phyloP scores from a whole-genome alignment of 2,113 vertebrate genomes.

The Podarcis muralis region DNA sequence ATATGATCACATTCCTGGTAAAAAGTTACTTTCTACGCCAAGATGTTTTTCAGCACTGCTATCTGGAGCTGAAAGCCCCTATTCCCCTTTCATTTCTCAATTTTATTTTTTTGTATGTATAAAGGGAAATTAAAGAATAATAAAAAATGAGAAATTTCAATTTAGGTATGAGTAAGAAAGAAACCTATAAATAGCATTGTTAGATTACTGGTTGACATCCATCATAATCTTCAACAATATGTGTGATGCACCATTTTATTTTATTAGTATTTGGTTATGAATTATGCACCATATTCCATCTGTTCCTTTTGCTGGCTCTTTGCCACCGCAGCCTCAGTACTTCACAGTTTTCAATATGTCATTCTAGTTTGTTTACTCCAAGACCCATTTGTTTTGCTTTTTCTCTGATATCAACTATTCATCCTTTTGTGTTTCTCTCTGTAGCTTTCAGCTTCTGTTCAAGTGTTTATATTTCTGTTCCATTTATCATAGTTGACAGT shows the following conservation, averaged over 20 bases:
- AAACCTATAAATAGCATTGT: slow-evolving; percentile 45
- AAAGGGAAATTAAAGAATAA: not conserved
- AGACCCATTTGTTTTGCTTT: slow-evolving; percentile 63
- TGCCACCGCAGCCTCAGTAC: slow-evolving; percentile 65
- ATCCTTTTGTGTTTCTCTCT: slow-evolving; percentile 58
- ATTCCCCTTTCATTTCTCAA: not conserved
- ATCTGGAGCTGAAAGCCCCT: not conserved
- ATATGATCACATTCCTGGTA: no score
- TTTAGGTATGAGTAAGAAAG: slow-evolving; percentile 28
- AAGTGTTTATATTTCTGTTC: slow-evolving; percentile 71
- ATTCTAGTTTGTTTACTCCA: slow-evolving; percentile 61
- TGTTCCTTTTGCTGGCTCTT: slow-evolving; percentile 72
- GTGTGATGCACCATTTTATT: slow-evolving; percentile 57
- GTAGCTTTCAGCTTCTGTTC: slow-evolving; percentile 62
- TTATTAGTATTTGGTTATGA: slow-evolving; percentile 65
- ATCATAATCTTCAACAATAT: slow-evolving; percentile 65
- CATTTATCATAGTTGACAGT: slow-evolving; percentile 70
- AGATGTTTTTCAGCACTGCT: not conserved
- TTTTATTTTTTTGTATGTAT: not conserved
- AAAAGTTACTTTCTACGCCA: not conserved
- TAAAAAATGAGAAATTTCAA: not conserved
- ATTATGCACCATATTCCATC: slow-evolving; percentile 73
- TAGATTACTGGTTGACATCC: slow-evolving; percentile 50
- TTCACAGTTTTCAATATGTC: slow-evolving; percentile 71
- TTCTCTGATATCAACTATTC: slow-evolving; percentile 65